These are phyloP conservation scores for Celastrina argiolus DNA, from an alignment of 2,888 invertebrate species.

Conservation along the genomic window DNA sequence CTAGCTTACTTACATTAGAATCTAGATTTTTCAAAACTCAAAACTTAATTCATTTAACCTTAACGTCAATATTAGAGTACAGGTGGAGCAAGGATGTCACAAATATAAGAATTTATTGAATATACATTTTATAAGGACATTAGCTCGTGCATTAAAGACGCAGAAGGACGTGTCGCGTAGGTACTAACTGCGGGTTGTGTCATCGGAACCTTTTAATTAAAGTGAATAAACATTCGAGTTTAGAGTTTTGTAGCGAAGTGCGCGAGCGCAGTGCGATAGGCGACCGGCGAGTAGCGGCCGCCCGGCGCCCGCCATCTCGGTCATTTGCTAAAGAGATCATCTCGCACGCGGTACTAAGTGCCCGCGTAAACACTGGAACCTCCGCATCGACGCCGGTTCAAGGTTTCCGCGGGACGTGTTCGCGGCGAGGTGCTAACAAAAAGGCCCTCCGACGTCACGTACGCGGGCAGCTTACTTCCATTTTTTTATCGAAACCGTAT, in stretches of 20 bases:
- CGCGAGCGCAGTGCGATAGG: conserved; percentile 49
- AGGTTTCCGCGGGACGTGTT: conserved; percentile 61
- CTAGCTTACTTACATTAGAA: no score
- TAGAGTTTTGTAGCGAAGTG: conserved; percentile 42
- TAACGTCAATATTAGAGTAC: not conserved
- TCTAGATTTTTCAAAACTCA: not conserved
- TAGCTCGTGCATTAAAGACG: conserved; percentile 2
- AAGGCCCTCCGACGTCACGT: conserved; percentile 60
- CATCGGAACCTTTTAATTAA: conserved; percentile 61
- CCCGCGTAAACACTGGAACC: conserved; percentile 50
- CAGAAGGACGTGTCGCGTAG: not conserved
- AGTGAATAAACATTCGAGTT: conserved; percentile 40
- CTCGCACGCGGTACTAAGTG: conserved; percentile 42
- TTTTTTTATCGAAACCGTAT: conserved; percentile 57
- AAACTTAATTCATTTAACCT: not conserved
- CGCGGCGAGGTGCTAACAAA: conserved; percentile 58
- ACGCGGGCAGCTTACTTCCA: conserved; percentile 48
- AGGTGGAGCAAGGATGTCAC: not conserved
- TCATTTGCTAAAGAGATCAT: conserved; percentile 29
- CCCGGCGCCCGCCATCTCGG: conserved; percentile 43
- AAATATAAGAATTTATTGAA: not conserved
- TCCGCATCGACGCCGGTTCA: conserved; percentile 46
- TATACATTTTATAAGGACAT: not conserved
- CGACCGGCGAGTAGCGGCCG: conserved; percentile 22
- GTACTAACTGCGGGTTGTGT: conserved; percentile 24